Percentiles rank a stretch among this genome's conserved stretches.
phyloP scores from a whole-genome alignment of 2,797 vertebrate genomes.

The Nyctibius grandis region DNA sequence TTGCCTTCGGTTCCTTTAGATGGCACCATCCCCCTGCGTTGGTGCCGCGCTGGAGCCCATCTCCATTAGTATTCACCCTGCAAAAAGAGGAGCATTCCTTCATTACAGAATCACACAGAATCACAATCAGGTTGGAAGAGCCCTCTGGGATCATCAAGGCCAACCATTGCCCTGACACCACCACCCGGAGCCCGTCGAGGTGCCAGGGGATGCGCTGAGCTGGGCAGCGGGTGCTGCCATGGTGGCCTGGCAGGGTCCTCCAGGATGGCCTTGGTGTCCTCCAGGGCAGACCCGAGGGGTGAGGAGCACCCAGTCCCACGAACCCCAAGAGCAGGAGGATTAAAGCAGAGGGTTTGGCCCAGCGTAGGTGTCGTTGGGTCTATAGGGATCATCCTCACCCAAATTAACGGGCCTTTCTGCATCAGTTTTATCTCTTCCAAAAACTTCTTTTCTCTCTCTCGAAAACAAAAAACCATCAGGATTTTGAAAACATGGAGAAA shows the following conservation, averaged over 20 bases:
- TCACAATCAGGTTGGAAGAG: no score
- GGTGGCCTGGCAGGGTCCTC: fast-evolving
- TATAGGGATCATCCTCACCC: background rate
- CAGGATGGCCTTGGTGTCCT: background rate
- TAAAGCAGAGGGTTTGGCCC: no score
- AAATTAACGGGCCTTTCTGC: background rate
- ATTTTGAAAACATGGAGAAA: background rate
- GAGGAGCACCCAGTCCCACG: fast-evolving
- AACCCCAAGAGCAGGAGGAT: no score
- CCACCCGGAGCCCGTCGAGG: fast-evolving
- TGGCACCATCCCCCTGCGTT: conserved; percentile 72
- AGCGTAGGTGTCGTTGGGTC: background rate
- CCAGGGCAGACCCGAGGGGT: fast-evolving
- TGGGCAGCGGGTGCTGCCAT: background rate
- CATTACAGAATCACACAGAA: no score
- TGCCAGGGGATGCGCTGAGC: background rate
- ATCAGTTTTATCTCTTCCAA: background rate
- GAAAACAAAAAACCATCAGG: fast-evolving
- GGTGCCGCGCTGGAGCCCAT: background rate
- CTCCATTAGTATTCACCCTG: conserved; percentile 60
- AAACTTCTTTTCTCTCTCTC: background rate
- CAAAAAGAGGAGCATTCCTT: conserved; percentile 73
- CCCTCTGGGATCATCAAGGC: no score
- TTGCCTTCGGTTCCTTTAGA: conserved; percentile 69
- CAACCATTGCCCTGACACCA: no score